Percentiles rank a stretch among this genome's conserved stretches.
Evolutionary conservation across 1,140 invertebrate genomes (phyloP).

Genomic region (Zaprionus taronus): DNA sequence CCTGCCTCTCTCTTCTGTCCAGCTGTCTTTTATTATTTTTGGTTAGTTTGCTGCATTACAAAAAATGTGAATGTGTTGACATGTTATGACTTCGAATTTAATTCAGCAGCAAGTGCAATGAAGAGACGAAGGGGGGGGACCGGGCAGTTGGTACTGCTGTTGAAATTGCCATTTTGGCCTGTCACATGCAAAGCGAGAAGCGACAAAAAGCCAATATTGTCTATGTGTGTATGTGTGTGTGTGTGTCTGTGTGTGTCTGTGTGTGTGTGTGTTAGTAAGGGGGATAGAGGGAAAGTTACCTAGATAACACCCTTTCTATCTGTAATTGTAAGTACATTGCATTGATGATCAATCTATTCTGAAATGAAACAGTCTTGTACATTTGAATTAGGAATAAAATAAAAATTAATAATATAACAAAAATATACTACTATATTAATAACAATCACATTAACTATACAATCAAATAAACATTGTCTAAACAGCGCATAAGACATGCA

Average conservation of each 20-base stretch:
- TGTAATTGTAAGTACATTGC: no score
- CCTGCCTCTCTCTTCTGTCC: constrained; percentile 16
- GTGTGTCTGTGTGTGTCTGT: neutral
- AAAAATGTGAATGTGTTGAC: constrained; percentile 64
- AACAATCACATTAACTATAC: neutral
- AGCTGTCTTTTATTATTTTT: constrained; percentile 64
- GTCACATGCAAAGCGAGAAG: neutral
- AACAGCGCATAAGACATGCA: neutral
- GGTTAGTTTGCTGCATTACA: constrained; percentile 71
- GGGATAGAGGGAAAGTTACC: no score
- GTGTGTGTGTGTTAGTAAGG: neutral
- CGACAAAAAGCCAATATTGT: neutral
- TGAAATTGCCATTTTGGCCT: neutral
- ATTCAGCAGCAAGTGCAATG: constrained; percentile 41
- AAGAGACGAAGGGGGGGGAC: neutral
- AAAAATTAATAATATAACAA: neutral
- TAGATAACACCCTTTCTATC: no score
- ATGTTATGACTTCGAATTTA: constrained; percentile 77
- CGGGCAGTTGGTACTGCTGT: neutral
- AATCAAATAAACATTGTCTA: neutral
- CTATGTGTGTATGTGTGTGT: neutral
- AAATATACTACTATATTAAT: neutral
- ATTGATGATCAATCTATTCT: no score
- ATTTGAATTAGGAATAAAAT: no score
- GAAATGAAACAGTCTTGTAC: no score